These are phyloP conservation scores for Gobionotothen gibberifrons DNA, from an alignment of 2,797 vertebrate species.

Conservation along the genomic window DNA sequence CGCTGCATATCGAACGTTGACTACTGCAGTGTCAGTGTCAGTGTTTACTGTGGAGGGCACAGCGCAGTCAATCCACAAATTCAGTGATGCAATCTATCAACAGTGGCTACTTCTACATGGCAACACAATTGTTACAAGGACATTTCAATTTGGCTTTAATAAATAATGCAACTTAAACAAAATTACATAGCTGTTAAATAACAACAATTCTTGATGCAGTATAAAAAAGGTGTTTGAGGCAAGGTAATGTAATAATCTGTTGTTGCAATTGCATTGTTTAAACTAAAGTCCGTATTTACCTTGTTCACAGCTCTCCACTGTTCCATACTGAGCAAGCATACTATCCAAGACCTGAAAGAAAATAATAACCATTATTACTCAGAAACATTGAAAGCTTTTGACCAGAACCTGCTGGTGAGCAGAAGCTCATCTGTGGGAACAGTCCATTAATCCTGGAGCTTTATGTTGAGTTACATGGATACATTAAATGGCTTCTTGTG, in stretches of 20 bases:
- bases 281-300: constrained; percentile 77
- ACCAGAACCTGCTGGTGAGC: constrained; percentile 44
- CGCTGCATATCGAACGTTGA: constrained; percentile 96
- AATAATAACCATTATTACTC: constrained; percentile 34
- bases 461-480: constrained; percentile 43
- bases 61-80: constrained; percentile 34
- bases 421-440: constrained; percentile 51
- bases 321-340: constrained; percentile 96
- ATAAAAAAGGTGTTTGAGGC: not conserved
- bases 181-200: not conserved
- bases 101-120: not conserved
- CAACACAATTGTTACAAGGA: not conserved
- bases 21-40: constrained; percentile 97
- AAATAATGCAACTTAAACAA: not conserved
- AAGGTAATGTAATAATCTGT: not conserved
- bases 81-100: constrained; percentile 9
- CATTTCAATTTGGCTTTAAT: no score
- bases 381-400: constrained; percentile 21
- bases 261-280: constrained; percentile 5
- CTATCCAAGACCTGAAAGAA: constrained; percentile 92
- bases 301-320: constrained; percentile 99
- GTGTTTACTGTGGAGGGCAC: constrained; percentile 91
- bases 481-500: constrained; percentile 42
- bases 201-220: not conserved
- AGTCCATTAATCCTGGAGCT: constrained; percentile 51